Evolutionary conservation across 2,888 invertebrate species (phyloP).

Genomic region (Ischnus inquisitorius): DNA sequence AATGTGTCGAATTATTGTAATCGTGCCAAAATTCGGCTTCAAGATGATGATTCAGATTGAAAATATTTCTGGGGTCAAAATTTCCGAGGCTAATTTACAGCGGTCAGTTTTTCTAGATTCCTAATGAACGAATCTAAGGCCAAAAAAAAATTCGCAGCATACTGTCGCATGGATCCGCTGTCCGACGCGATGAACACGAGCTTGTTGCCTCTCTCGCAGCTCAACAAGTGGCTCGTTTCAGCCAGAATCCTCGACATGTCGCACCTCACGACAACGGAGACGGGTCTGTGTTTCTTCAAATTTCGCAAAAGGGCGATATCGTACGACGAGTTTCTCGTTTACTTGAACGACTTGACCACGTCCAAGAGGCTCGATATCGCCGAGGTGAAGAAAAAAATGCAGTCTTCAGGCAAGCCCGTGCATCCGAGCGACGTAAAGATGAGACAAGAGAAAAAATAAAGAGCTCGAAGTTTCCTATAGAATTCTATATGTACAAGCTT

Average conservation of each 20-base stretch:
- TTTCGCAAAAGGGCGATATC: slow-evolving; percentile 79
- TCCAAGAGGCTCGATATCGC: slow-evolving; percentile 73
- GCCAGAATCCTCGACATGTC: slow-evolving; percentile 78
- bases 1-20: no score
- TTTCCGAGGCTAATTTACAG: no score
- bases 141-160: slow-evolving; percentile 71
- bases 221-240: slow-evolving; percentile 77
- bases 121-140: neutral
- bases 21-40: no score
- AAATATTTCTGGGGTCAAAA: no score
- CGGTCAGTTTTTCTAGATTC: no score
- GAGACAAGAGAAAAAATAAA: slow-evolving; percentile 44
- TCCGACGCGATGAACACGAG: slow-evolving; percentile 70
- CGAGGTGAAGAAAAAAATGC: slow-evolving; percentile 75
- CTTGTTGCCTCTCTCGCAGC: slow-evolving; percentile 78
- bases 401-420: slow-evolving; percentile 72
- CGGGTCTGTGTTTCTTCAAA: slow-evolving; percentile 79
- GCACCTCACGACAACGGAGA: slow-evolving; percentile 78
- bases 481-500: slow-evolving; percentile 73
- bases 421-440: slow-evolving; percentile 58
- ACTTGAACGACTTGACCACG: slow-evolving; percentile 74
- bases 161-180: slow-evolving; percentile 78
- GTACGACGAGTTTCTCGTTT: slow-evolving; percentile 76
- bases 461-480: slow-evolving; percentile 30
- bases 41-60: no score